Evolutionary conservation across 2,888 invertebrate species (phyloP).

Genomic region (Apoderus coryli): DNA sequence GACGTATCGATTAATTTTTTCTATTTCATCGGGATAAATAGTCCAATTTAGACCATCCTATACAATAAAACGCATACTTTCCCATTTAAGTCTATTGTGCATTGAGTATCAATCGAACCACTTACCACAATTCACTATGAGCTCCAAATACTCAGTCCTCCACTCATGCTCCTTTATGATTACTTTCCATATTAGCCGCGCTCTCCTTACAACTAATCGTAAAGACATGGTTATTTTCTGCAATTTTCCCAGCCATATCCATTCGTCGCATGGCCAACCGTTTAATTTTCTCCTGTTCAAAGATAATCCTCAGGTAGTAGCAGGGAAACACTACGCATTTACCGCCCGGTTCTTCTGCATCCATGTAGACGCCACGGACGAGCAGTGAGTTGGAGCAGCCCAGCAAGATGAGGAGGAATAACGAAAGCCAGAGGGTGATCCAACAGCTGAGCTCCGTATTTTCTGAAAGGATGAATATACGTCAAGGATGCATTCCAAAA

Average conservation of each 20-base stretch:
- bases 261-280: slow-evolving; percentile 16
- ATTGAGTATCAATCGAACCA: too few species aligned
- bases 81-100: too few species aligned
- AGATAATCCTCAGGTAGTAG: slow-evolving; percentile 65
- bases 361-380: slow-evolving; percentile 77
- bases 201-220: slow-evolving; percentile 15
- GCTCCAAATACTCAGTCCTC: too few species aligned
- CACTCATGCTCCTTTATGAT: too few species aligned
- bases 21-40: too few species aligned
- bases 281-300: slow-evolving; percentile 43
- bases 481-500: too few species aligned
- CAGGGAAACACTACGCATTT: slow-evolving; percentile 75
- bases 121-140: too few species aligned
- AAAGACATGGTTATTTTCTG: slow-evolving; percentile 22
- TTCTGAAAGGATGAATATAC: slow-evolving; percentile 49
- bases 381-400: slow-evolving; percentile 79
- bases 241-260: slow-evolving; percentile 13
- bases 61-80: too few species aligned
- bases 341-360: slow-evolving; percentile 70
- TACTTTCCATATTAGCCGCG: too few species aligned
- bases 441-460: slow-evolving; percentile 61
- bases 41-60: too few species aligned
- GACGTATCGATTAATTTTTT: too few species aligned
- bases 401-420: slow-evolving; percentile 58
- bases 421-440: slow-evolving; percentile 62